Evolutionary conservation across 2,797 vertebrate genomes (phyloP), one percentile per base, ranked within the genome.

Genomic region (Fratercula arctica): DNA sequence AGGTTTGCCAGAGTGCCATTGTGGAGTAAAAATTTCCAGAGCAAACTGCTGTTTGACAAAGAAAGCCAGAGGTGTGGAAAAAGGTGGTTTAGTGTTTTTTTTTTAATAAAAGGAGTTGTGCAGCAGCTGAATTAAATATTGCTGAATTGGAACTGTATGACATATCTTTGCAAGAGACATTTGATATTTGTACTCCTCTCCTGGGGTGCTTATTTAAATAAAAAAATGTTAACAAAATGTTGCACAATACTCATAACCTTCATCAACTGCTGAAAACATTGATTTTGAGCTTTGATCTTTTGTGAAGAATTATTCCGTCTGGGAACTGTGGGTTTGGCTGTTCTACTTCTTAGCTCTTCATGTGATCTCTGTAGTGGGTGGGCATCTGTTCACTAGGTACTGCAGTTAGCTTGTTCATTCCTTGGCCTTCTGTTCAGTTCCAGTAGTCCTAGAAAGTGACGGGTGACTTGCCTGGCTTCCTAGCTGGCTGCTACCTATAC

Each of bases 251-350:
- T 64, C 57, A 39, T 86, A 94, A 90, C 61, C 74, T 90, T 94
- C 82, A 88, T 66, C 51, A 83, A 41, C 35, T 86, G 43, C 73
- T 93, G 87, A 81, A 93, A 95, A 84, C 39, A 28, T 66, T 88
- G 59, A 84, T 86, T 96, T 78, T 78, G 59, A 81, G 54, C 37
- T 95, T 94, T 87, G 87, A 54, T 79, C 57, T 94, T 95, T 86
- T 45, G 31, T 59, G 63, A 91, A 86, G 31, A 76, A 61, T 78
- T 85, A 57, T 29, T 78, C 68, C 4, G 1, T 39, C 41, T 59
- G 69, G 76, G 61, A 93, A 31, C 16, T 64, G 28, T 29, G 41
- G 25, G 17, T 78, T 78, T 92, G 35, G n/a, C 57, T 80, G 33
- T 75, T 89, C 79, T 11, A 37, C 8, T 85, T 54, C 59, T 73